phyloP scores from a whole-genome alignment of 2,797 vertebrate genomes.

The Nasua narica region DNA sequence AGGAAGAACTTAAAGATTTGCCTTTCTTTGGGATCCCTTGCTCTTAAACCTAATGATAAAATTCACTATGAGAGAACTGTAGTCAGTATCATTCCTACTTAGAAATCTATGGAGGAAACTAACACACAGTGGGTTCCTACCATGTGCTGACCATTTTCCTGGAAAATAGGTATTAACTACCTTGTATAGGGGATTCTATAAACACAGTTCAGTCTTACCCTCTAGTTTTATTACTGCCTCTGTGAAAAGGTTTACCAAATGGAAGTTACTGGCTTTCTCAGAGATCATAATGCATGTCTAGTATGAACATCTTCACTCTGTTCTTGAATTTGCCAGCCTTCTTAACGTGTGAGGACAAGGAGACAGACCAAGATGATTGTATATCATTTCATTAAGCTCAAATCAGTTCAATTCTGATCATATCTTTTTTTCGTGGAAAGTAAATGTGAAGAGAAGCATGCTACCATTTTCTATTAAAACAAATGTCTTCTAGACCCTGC shows the following conservation, averaged over 20 bases:
- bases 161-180: background rate
- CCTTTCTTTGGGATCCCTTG: background rate
- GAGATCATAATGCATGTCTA: background rate
- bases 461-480: background rate
- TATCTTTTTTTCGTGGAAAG: background rate
- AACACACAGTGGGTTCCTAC: background rate
- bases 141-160: background rate
- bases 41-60: background rate
- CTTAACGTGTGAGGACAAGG: background rate
- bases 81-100: background rate
- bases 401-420: background rate
- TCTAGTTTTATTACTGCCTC: background rate
- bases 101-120: background rate
- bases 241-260: background rate
- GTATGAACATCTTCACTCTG: background rate
- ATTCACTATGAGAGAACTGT: background rate
- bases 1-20: background rate
- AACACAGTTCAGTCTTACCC: background rate
- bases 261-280: background rate
- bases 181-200: background rate
- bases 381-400: background rate
- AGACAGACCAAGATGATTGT: background rate
- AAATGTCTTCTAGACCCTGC: background rate
- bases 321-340: background rate
- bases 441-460: background rate